Evolutionary conservation across 2,888 invertebrate genomes (phyloP).

Genomic region (Thera obeliscata): DNA sequence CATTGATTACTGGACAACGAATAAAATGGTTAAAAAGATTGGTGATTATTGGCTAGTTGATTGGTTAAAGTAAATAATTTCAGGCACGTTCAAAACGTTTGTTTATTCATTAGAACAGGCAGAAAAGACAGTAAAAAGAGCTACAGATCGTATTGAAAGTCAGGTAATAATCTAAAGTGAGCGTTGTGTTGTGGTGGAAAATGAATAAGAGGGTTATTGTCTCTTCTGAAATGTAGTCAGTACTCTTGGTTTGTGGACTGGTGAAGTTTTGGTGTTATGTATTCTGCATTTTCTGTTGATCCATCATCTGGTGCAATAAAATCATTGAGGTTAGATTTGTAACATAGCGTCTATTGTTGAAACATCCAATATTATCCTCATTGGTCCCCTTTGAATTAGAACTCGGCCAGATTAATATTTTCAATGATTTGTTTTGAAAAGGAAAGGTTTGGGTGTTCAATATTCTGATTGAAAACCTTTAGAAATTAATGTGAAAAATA

Average conservation of each 20-base stretch:
- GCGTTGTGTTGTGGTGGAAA: too few species aligned
- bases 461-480: background rate
- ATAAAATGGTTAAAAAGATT: background rate
- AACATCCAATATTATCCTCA: conserved; percentile 19
- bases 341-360: conserved; percentile 6
- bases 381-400: conserved; percentile 51
- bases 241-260: too few species aligned
- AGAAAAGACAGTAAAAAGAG: too few species aligned
- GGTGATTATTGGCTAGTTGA: background rate
- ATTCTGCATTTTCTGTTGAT: too few species aligned
- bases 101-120: too few species aligned
- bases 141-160: too few species aligned
- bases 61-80: background rate
- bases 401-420: conserved; percentile 32
- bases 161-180: too few species aligned
- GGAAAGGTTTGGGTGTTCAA: background rate
- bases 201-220: too few species aligned
- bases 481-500: too few species aligned
- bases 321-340: background rate
- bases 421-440: conserved; percentile 22
- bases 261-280: too few species aligned
- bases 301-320: too few species aligned
- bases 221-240: too few species aligned
- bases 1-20: conserved; percentile 4
- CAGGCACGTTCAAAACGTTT: background rate